Percentiles rank a stretch among this genome's conserved stretches.
phyloP scores from a whole-genome alignment of 2,113 vertebrate genomes.

The Coracopsis vasa region DNA sequence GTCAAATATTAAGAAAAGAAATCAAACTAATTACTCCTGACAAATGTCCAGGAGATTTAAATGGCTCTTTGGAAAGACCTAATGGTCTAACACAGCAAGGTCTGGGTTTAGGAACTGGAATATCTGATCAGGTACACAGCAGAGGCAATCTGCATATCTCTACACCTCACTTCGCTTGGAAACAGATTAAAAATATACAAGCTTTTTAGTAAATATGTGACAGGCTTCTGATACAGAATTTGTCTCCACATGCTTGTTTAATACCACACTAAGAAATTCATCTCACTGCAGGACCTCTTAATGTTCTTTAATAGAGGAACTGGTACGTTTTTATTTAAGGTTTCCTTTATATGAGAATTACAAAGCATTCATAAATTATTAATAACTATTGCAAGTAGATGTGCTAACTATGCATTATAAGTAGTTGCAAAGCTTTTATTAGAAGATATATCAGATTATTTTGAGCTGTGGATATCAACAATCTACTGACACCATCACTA shows the following conservation, averaged over 20 bases:
- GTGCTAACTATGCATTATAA: not conserved
- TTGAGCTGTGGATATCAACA: not conserved
- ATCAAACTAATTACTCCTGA: not conserved
- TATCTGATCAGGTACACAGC: not conserved
- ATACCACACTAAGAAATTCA: not conserved
- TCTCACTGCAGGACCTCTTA: not conserved
- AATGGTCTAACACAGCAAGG: not conserved
- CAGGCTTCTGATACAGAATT: not conserved
- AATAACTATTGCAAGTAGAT: not conserved
- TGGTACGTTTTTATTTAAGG: not conserved
- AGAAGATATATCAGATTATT: not conserved
- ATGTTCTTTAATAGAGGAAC: not conserved
- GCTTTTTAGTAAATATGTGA: not conserved
- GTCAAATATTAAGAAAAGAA: rapidly evolving
- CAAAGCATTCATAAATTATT: not conserved
- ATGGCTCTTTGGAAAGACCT: not conserved
- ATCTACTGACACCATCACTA: not conserved
- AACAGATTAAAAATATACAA: not conserved
- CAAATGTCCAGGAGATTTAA: not conserved
- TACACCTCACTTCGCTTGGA: not conserved
- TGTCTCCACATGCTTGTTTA: not conserved
- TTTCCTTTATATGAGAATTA: not conserved
- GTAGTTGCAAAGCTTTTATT: not conserved
- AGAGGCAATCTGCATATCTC: not conserved
- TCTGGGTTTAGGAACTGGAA: not conserved